Evolutionary conservation across 2,888 invertebrate species (phyloP).

Genomic region (Thymelicus lineola): DNA sequence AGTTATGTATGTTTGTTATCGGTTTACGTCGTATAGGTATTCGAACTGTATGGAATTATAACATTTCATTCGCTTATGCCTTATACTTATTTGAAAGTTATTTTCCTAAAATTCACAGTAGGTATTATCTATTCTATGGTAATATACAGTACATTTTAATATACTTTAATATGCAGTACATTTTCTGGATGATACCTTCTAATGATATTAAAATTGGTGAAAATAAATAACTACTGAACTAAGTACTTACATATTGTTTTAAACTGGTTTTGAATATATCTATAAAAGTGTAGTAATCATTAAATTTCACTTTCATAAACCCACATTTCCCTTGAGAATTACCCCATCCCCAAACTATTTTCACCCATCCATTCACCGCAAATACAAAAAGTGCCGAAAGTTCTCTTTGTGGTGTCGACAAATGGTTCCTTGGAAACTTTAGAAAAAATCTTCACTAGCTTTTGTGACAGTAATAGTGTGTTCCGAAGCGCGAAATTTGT

Average conservation of each 20-base stretch:
- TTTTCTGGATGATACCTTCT: too few relatives aligned
- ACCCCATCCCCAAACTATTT: slow-evolving; percentile 20
- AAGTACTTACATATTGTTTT: too few relatives aligned
- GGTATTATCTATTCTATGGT: too few relatives aligned
- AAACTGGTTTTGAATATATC: neutral
- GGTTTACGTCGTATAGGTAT: too few relatives aligned
- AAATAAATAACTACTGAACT: too few relatives aligned
- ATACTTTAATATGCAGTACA: too few relatives aligned
- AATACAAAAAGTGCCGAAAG: slow-evolving; percentile 48
- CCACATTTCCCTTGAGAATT: slow-evolving; percentile 20
- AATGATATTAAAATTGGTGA: too few relatives aligned
- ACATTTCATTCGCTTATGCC: too few relatives aligned
- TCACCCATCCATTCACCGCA: slow-evolving; percentile 27
- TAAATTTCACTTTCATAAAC: slow-evolving; percentile 20
- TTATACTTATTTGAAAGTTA: too few relatives aligned
- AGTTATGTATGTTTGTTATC: neutral
- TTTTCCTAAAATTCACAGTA: too few relatives aligned
- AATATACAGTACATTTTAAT: too few relatives aligned
- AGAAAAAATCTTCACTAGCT: slow-evolving; percentile 44
- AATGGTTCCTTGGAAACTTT: slow-evolving; percentile 49
- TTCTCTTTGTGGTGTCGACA: slow-evolving; percentile 47
- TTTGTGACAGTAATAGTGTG: slow-evolving; percentile 77
- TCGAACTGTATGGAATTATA: too few relatives aligned
- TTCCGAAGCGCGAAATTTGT: slow-evolving; percentile 75
- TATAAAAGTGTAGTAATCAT: slow-evolving; percentile 20